Percentiles rank a stretch among this genome's conserved stretches.
Evolutionary conservation across 2,797 vertebrate genomes (phyloP).

Genomic region (Coracias cyanogaster): DNA sequence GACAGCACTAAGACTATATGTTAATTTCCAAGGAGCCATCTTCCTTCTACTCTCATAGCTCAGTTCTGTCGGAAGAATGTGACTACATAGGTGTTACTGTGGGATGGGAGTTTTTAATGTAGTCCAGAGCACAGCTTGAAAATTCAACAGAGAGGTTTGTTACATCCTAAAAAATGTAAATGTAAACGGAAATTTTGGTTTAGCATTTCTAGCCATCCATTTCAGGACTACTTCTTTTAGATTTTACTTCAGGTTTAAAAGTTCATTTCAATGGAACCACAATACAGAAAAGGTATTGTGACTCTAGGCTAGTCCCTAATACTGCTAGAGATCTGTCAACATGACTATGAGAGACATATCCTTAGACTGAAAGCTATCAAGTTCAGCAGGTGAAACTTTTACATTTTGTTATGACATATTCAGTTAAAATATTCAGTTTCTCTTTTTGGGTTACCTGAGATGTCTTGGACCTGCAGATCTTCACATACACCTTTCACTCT

Average conservation of each 20-base stretch:
- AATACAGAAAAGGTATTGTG: background rate
- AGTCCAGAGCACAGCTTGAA: background rate
- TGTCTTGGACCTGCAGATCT: background rate
- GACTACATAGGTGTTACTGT: background rate
- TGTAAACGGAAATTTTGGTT: background rate
- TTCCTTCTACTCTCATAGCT: background rate
- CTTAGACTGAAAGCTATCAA: background rate
- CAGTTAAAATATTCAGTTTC: background rate
- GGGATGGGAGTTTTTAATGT: rapidly evolving
- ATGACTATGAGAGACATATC: background rate
- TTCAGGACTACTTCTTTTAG: background rate
- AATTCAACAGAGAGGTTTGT: background rate
- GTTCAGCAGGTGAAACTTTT: background rate
- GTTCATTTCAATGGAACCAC: background rate
- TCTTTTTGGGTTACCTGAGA: background rate
- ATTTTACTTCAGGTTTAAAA: background rate
- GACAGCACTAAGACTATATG: background rate
- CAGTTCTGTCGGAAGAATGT: background rate
- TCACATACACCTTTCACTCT: background rate
- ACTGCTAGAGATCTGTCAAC: background rate
- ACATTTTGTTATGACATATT: background rate
- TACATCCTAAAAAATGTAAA: background rate
- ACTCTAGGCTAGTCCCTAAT: background rate
- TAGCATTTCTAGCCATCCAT: background rate
- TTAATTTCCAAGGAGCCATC: background rate